Percentiles rank a stretch among this genome's conserved stretches.
phyloP scores from a whole-genome alignment of 2,113 vertebrate genomes.

The Clinocottus analis region DNA sequence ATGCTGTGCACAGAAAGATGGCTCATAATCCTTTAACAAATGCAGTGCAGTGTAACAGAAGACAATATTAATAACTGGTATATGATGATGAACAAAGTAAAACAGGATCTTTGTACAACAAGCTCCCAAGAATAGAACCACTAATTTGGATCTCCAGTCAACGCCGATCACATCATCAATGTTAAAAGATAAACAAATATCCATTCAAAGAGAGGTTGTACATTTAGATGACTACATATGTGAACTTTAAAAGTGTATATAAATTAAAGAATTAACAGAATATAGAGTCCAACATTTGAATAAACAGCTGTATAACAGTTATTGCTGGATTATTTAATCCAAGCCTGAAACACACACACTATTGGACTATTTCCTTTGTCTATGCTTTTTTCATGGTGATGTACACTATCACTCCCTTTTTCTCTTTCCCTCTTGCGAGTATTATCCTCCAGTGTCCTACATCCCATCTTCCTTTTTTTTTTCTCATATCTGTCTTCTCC shows the following conservation, averaged over 20 bases:
- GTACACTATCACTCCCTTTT: not conserved
- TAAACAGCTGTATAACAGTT: not conserved
- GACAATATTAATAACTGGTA: constrained; percentile 36
- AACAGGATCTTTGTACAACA: constrained; percentile 52
- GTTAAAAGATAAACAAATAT: constrained; percentile 22
- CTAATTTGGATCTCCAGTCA: constrained; percentile 24
- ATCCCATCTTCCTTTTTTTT: not conserved
- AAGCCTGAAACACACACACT: not conserved
- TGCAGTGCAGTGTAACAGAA: constrained; percentile 41
- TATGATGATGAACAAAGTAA: constrained; percentile 27
- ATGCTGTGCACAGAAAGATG: constrained; percentile 36
- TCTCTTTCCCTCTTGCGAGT: not conserved
- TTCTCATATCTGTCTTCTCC: constrained; percentile 27
- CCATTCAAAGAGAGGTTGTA: not conserved
- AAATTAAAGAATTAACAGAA: not conserved
- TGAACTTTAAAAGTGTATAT: not conserved
- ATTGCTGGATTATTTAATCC: not conserved
- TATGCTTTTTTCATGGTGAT: not conserved
- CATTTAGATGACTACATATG: not conserved
- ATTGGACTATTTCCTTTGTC: not conserved
- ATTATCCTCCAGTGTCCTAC: not conserved
- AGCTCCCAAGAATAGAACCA: constrained; percentile 36
- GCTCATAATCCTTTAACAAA: constrained; percentile 45
- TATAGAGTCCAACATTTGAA: not conserved
- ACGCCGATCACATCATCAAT: constrained; percentile 15